Conservation (phyloP, 2,113 vertebrate genomes). For the Gavia stellata region DNA sequence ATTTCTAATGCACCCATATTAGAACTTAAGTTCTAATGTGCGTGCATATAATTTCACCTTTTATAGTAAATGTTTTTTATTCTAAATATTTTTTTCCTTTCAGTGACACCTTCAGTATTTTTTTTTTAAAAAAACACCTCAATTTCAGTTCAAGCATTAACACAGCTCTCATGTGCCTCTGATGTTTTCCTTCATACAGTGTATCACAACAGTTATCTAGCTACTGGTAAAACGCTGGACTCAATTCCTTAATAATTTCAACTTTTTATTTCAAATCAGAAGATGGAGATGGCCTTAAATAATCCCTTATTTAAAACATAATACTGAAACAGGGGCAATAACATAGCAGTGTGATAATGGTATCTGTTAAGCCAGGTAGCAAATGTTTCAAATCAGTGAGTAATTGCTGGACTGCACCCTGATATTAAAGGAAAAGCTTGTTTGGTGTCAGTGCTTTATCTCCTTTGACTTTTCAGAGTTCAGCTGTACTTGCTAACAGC, state of each 20-base stretch:
- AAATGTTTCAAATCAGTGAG: constrained; percentile 55
- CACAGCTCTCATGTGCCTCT: neutral
- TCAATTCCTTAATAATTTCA: neutral
- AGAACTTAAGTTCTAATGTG: neutral
- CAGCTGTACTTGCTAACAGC: constrained; percentile 16
- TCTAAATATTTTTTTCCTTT: neutral
- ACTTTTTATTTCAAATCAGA: neutral
- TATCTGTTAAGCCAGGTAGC: constrained; percentile 38
- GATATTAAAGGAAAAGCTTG: constrained; percentile 48
- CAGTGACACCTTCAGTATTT: neutral
- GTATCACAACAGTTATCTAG: neutral
- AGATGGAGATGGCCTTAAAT: neutral
- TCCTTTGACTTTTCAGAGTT: constrained; percentile 16
- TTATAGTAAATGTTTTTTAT: neutral
- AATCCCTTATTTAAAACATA: neutral
- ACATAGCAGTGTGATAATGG: neutral
- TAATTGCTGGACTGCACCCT: neutral
- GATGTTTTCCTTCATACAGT: neutral
- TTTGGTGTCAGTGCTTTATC: constrained; percentile 17
- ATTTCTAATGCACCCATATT: neutral
- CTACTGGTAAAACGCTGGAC: neutral
- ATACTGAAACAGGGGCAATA: neutral
- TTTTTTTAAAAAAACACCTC: neutral
- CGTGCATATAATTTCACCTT: neutral
- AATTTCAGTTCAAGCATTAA: neutral